These are phyloP conservation scores for Manacus vitellinus DNA, from an alignment of 2,113 vertebrate species.

Conservation along the genomic window DNA sequence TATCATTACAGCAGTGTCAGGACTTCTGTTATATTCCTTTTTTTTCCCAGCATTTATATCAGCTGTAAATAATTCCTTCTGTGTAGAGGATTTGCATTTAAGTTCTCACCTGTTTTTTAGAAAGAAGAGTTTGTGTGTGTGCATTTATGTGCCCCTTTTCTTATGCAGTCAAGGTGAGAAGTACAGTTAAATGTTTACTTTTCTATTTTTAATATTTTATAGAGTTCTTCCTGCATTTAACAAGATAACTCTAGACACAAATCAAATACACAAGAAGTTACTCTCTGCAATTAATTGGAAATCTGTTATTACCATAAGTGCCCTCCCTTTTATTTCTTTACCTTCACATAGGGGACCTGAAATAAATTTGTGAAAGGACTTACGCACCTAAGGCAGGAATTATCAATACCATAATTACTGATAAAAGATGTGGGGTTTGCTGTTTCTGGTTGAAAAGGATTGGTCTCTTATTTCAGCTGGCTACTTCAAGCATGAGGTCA, in stretches of 20 bases:
- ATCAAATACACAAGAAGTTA: not conserved
- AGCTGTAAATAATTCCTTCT: not conserved
- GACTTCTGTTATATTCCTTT: not conserved
- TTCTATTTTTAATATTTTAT: not conserved
- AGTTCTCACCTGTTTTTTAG: not conserved
- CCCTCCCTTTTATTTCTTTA: not conserved
- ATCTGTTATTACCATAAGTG: not conserved
- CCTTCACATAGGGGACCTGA: not conserved
- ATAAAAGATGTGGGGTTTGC: not conserved
- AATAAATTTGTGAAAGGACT: not conserved
- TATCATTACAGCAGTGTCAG: not conserved
- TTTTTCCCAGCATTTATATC: not conserved
- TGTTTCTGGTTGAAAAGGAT: not conserved
- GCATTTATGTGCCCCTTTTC: not conserved
- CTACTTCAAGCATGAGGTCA: not conserved
- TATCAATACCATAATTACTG: not conserved
- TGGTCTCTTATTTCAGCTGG: not conserved
- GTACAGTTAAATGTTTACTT: not conserved
- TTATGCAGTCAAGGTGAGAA: not conserved
- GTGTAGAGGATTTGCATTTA: not conserved
- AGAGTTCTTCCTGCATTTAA: not conserved
- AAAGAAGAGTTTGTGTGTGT: not conserved
- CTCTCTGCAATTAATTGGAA: not conserved
- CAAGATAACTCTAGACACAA: not conserved
- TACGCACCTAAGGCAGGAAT: not conserved